Percentiles rank a stretch among this genome's conserved stretches.
phyloP scores from a whole-genome alignment of 1,140 invertebrate species.

The Papilio dardanus region DNA sequence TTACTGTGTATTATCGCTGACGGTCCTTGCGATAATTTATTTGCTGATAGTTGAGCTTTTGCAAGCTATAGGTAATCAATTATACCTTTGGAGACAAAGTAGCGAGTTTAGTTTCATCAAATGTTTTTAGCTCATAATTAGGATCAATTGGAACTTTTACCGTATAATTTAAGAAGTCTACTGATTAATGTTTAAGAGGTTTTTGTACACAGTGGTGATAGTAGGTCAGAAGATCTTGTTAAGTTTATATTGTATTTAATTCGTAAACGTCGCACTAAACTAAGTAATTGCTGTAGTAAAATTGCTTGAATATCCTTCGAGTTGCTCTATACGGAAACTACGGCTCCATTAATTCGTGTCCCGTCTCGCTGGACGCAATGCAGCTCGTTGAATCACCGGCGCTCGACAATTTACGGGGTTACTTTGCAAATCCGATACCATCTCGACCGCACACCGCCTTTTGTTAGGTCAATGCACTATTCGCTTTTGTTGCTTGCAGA shows the following conservation, averaged over 20 bases:
- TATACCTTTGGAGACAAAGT: not conserved
- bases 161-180: not conserved
- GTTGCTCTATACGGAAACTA: slow-evolving; percentile 21
- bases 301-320: slow-evolving; percentile 12
- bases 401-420: slow-evolving; percentile 38
- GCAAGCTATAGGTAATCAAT: not conserved
- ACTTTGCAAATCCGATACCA: slow-evolving; percentile 41
- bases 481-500: slow-evolving; percentile 36
- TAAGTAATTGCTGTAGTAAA: slow-evolving; percentile 24
- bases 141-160: not conserved
- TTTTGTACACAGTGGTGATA: not conserved
- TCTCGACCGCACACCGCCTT: slow-evolving; percentile 41
- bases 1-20: not conserved
- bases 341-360: slow-evolving; percentile 6
- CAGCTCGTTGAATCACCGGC: slow-evolving; percentile 29
- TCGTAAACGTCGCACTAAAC: not conserved
- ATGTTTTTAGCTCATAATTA: not conserved
- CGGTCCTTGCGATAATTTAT: not conserved
- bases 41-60: slow-evolving; percentile 9
- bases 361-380: slow-evolving; percentile 10
- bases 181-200: not conserved
- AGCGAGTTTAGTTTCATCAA: not conserved
- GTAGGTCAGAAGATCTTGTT: not conserved
- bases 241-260: not conserved
- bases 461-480: slow-evolving; percentile 45